Percentiles rank a stretch among this genome's conserved stretches.
Conservation (phyloP, 2,797 vertebrate species). For the Helicolenus hilgendorfi region DNA sequence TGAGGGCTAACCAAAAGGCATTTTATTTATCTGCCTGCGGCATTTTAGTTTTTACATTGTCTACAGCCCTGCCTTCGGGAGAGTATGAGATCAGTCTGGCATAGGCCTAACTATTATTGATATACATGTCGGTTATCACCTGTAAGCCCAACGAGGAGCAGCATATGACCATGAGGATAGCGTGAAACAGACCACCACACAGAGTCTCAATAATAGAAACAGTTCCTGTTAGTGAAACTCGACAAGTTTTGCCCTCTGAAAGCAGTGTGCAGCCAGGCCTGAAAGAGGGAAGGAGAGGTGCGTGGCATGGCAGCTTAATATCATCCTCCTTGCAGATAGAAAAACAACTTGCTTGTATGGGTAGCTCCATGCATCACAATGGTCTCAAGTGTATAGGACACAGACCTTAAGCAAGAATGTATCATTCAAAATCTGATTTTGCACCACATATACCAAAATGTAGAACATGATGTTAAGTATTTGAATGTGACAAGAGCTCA, state of each 20-base stretch:
- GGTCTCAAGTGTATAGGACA: not conserved
- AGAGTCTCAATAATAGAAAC: slow-evolving; percentile 23
- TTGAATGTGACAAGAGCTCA: not conserved
- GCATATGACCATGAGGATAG: slow-evolving; percentile 10
- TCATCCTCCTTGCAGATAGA: slow-evolving; percentile 46
- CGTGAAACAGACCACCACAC: slow-evolving; percentile 13
- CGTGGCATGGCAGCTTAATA: slow-evolving; percentile 60
- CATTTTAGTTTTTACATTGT: not conserved
- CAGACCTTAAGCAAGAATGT: not conserved
- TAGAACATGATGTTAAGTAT: not conserved
- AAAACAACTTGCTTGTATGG: slow-evolving; percentile 2
- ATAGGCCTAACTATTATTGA: not conserved
- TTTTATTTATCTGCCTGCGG: not conserved
- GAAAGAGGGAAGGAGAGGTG: slow-evolving; percentile 68
- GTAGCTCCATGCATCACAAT: not conserved
- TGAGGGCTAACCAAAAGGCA: not conserved
- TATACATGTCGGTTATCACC: not conserved
- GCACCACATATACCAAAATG: accelerated
- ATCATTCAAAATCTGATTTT: not conserved
- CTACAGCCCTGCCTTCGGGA: not conserved
- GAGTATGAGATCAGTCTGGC: not conserved
- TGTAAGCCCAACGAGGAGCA: not conserved
- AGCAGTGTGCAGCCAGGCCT: slow-evolving; percentile 69
- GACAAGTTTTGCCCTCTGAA: slow-evolving; percentile 49
- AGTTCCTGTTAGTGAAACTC: slow-evolving; percentile 56